Percentiles rank a stretch among this genome's conserved stretches.
Conservation (phyloP, 2,113 vertebrate species). For the Pteruthius melanotis region DNA sequence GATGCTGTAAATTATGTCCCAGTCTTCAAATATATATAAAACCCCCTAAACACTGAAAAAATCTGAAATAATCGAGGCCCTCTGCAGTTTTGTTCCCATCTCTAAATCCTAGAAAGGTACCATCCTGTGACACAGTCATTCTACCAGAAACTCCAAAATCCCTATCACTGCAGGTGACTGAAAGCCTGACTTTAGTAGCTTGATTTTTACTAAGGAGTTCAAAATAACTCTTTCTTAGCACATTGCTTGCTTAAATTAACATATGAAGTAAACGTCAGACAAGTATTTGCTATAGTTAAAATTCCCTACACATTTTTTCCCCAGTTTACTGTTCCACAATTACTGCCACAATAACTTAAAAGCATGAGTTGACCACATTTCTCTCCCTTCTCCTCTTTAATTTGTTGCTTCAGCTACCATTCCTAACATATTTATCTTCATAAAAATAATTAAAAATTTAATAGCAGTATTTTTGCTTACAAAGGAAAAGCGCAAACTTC, state of each 20-base stretch:
- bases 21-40: not conserved
- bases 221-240: not conserved
- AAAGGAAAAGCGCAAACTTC: not conserved
- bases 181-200: not conserved
- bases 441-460: not conserved
- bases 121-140: not conserved
- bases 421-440: not conserved
- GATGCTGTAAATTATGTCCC: not conserved
- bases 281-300: not conserved
- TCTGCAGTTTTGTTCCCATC: not conserved
- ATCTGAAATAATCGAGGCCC: not conserved
- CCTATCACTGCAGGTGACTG: not conserved
- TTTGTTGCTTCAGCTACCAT: not conserved
- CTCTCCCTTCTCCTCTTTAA: not conserved
- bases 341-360: not conserved
- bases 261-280: not conserved
- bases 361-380: not conserved
- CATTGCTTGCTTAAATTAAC: not conserved
- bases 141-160: not conserved
- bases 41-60: not conserved
- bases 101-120: not conserved
- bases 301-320: not conserved
- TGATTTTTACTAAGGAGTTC: not conserved
- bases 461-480: not conserved
- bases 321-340: not conserved